phyloP scores from a whole-genome alignment of 2,888 invertebrate genomes.

The Erpobdella octoculata region DNA sequence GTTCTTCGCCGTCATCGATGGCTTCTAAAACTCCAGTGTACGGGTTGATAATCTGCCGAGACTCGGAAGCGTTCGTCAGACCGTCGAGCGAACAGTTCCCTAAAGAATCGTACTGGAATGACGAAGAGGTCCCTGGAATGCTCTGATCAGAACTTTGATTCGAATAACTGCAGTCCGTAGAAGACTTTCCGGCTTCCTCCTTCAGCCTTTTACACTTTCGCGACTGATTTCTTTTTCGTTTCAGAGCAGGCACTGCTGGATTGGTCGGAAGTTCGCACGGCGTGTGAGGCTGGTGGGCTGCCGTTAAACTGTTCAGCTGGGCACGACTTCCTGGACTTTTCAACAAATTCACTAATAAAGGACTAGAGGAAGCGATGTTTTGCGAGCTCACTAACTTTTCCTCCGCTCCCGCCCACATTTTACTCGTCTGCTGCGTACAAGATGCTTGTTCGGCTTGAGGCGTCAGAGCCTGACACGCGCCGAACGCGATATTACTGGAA shows the following conservation, averaged over 20 bases:
- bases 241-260: slow-evolving; percentile 9
- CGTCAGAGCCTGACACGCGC: too few relatives aligned
- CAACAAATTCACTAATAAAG: slow-evolving; percentile 78
- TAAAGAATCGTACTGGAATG: neutral
- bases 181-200: neutral
- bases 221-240: slow-evolving; percentile 24
- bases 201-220: slow-evolving; percentile 27
- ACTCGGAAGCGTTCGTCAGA: neutral
- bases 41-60: slow-evolving; percentile 35
- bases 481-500: too few relatives aligned
- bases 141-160: neutral
- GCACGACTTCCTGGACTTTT: slow-evolving; percentile 60
- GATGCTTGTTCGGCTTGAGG: too few relatives aligned
- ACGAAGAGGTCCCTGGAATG: neutral
- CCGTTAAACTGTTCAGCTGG: slow-evolving; percentile 9
- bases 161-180: neutral
- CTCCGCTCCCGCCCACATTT: slow-evolving; percentile 14
- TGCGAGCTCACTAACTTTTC: slow-evolving; percentile 16
- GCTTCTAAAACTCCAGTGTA: slow-evolving; percentile 36
- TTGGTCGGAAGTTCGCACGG: neutral
- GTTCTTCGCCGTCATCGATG: slow-evolving; percentile 30
- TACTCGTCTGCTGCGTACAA: neutral
- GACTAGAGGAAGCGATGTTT: slow-evolving; percentile 62
- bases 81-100: neutral
- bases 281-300: neutral